phyloP scores from a whole-genome alignment of 2,797 vertebrate genomes.

The Decapterus maruadsi region DNA sequence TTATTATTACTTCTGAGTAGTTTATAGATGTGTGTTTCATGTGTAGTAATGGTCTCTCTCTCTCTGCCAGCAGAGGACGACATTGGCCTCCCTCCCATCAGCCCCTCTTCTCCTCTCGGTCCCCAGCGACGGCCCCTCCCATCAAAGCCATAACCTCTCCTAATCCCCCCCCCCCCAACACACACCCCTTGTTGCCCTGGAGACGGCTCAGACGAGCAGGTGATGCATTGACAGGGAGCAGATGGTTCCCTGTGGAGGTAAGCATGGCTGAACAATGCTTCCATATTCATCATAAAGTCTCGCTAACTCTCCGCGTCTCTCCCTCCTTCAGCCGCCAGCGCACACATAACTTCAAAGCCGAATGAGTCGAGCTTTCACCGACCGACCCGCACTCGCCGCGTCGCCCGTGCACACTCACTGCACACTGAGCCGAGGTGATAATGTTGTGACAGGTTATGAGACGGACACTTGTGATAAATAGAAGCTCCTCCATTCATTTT shows the following conservation, averaged over 20 bases:
- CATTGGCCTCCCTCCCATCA: constrained; percentile 56
- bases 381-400: too few relatives aligned
- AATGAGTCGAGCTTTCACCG: constrained; percentile 53
- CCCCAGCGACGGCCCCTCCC: constrained; percentile 71
- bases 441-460: constrained; percentile 40
- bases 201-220: constrained; percentile 96
- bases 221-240: constrained; percentile 99
- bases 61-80: constrained; percentile 80
- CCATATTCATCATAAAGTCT: constrained; percentile 93
- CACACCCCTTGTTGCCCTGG: constrained; percentile 87
- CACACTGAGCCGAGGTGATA: constrained; percentile 15
- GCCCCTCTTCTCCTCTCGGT: constrained; percentile 55
- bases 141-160: constrained; percentile 84
- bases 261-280: constrained; percentile 92
- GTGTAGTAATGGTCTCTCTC: not conserved
- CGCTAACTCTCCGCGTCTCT: constrained; percentile 78
- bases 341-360: constrained; percentile 75
- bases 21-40: too few relatives aligned
- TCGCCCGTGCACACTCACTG: too few relatives aligned
- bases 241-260: constrained; percentile 98
- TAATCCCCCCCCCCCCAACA: constrained; percentile 79
- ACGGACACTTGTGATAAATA: constrained; percentile 29
- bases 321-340: constrained; percentile 58
- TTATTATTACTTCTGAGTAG: too few relatives aligned
- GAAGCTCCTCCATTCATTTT: constrained; percentile 13